Evolutionary conservation across 2,888 invertebrate genomes (phyloP).

Genomic region (Clanis bilineata): DNA sequence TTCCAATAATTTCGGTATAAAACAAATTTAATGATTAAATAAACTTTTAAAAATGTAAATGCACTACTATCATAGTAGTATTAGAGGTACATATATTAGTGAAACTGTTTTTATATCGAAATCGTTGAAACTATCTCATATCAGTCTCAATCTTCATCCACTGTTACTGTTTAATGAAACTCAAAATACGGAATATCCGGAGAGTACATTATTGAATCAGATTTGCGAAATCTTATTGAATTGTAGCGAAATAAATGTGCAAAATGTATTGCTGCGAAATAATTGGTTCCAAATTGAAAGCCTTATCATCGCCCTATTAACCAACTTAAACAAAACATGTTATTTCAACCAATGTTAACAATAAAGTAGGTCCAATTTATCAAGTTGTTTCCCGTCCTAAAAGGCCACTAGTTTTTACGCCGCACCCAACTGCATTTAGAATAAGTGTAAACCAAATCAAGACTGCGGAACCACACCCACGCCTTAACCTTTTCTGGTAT

Average conservation of each 20-base stretch:
- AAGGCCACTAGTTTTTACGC: not conserved
- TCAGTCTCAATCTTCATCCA: too few relatives aligned
- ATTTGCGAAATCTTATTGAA: not conserved
- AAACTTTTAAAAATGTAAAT: too few relatives aligned
- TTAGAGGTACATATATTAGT: too few relatives aligned
- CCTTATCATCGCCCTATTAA: not conserved
- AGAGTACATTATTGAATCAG: not conserved
- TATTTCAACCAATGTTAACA: not conserved
- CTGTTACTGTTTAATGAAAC: not conserved
- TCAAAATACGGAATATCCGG: not conserved
- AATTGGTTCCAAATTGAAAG: not conserved
- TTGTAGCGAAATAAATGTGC: not conserved
- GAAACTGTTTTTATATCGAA: too few relatives aligned
- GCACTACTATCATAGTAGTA: too few relatives aligned
- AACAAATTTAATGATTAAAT: too few relatives aligned
- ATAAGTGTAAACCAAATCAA: not conserved
- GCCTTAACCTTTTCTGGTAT: conserved; percentile 2
- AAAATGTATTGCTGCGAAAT: not conserved
- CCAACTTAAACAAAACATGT: not conserved
- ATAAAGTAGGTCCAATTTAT: not conserved
- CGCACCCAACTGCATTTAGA: not conserved
- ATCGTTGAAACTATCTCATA: too few relatives aligned
- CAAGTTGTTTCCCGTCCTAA: not conserved
- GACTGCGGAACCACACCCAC: not conserved
- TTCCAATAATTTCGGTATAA: too few relatives aligned